phyloP scores from a whole-genome alignment of 2,113 vertebrate genomes.

The Lasiurus cinereus region DNA sequence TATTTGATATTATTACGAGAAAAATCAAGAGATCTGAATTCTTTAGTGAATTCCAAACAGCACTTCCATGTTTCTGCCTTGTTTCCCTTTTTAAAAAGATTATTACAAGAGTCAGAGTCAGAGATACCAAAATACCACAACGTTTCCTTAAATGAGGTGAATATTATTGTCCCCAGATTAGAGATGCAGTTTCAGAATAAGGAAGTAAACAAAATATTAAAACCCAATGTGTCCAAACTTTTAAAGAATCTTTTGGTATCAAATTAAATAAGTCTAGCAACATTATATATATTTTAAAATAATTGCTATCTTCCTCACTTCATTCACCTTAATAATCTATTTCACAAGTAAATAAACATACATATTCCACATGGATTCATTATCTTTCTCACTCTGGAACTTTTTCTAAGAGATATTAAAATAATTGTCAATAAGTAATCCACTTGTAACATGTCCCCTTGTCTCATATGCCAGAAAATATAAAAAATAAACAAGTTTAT shows the following conservation, averaged over 20 bases:
- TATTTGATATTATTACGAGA: background rate
- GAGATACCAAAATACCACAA: background rate
- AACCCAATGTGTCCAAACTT: background rate
- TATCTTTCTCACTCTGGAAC: background rate
- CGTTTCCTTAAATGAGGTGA: background rate
- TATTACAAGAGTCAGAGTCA: background rate
- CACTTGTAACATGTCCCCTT: background rate
- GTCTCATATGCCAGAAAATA: background rate
- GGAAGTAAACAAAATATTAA: constrained; percentile 9
- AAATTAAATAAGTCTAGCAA: background rate
- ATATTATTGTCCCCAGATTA: background rate
- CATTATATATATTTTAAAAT: background rate
- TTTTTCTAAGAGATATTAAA: constrained; percentile 8
- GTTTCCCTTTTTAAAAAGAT: background rate
- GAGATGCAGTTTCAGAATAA: background rate
- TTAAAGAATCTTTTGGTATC: background rate
- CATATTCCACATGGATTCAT: background rate
- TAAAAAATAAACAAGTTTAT: background rate
- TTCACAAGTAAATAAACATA: background rate
- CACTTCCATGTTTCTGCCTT: background rate
- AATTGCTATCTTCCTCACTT: background rate
- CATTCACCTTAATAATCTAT: background rate
- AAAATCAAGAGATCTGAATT: background rate
- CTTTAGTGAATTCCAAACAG: background rate
- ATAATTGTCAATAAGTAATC: background rate